These are phyloP conservation scores for Oxyscelio sp. DNA, from an alignment of 2,888 invertebrate genomes.

Conservation along the genomic window DNA sequence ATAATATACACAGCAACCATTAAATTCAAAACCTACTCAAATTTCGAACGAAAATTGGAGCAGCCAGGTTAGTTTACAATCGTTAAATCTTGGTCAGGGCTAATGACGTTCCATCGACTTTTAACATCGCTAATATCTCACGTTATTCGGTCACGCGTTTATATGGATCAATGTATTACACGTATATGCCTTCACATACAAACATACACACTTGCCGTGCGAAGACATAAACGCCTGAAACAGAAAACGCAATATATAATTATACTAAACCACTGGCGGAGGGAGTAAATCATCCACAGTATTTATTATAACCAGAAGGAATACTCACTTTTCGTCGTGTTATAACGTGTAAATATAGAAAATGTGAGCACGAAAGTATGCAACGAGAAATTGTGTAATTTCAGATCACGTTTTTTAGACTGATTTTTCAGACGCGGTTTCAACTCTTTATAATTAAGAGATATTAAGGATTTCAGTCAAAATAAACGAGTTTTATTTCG, in stretches of 20 bases:
- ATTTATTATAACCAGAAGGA: slow-evolving; percentile 41
- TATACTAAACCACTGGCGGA: slow-evolving; percentile 30
- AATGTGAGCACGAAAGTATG: no score
- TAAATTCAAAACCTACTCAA: slow-evolving; percentile 55
- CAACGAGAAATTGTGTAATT: no score
- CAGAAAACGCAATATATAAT: slow-evolving; percentile 50
- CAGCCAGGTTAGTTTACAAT: slow-evolving; percentile 61
- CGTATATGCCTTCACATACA: slow-evolving; percentile 50
- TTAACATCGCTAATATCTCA: slow-evolving; percentile 67
- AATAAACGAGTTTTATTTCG: no score
- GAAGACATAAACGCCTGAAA: slow-evolving; percentile 52
- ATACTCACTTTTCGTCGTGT: slow-evolving; percentile 17
- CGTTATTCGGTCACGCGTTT: slow-evolving; percentile 56
- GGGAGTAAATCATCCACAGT: slow-evolving; percentile 36
- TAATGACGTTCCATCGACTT: slow-evolving; percentile 65
- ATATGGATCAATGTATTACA: slow-evolving; percentile 49
- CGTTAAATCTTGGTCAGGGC: slow-evolving; percentile 69
- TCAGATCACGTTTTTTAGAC: no score
- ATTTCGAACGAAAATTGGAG: slow-evolving; percentile 62
- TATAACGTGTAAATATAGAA: no score
- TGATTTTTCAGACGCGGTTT: no score
- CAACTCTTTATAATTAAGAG: no score
- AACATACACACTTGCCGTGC: slow-evolving; percentile 32
- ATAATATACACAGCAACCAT: slow-evolving; percentile 42
- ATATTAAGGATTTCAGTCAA: no score